Evolutionary conservation across 2,888 invertebrate genomes (phyloP).

Genomic region (Pristionchus arcanus): DNA sequence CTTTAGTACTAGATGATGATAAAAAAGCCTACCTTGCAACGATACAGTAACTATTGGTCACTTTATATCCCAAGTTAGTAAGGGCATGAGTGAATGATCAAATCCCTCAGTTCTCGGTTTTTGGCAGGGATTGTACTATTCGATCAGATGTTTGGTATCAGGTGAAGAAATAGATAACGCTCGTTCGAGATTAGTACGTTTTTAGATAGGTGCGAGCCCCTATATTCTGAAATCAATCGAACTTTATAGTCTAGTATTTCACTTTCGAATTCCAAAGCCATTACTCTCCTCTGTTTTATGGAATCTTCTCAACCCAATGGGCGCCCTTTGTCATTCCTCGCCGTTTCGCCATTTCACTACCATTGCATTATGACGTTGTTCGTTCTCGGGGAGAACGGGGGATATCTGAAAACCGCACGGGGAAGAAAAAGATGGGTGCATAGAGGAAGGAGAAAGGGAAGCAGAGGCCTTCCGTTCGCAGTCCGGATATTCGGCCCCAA

Average conservation of each 20-base stretch:
- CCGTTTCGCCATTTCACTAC: neutral
- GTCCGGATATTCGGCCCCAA: neutral
- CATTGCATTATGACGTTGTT: neutral
- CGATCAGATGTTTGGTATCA: too few relatives aligned
- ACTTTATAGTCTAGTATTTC: neutral
- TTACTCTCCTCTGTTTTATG: neutral
- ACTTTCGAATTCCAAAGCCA: neutral
- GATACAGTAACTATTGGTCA: too few relatives aligned
- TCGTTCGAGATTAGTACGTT: too few relatives aligned
- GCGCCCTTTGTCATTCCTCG: neutral
- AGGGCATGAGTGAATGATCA: too few relatives aligned
- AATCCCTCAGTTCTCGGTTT: too few relatives aligned
- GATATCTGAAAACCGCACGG: conserved; percentile 14
- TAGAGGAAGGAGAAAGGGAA: neutral
- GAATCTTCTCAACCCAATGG: neutral
- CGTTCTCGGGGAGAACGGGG: neutral
- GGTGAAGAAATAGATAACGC: too few relatives aligned
- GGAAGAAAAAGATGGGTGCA: neutral
- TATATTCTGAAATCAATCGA: too few relatives aligned
- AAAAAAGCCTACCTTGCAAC: too few relatives aligned
- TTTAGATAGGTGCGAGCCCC: too few relatives aligned
- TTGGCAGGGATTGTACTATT: too few relatives aligned
- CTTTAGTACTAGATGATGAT: too few relatives aligned
- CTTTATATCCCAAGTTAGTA: too few relatives aligned
- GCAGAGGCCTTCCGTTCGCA: neutral